Conservation (phyloP, 2,888 invertebrate genomes). For the Diarsia mendica region DNA sequence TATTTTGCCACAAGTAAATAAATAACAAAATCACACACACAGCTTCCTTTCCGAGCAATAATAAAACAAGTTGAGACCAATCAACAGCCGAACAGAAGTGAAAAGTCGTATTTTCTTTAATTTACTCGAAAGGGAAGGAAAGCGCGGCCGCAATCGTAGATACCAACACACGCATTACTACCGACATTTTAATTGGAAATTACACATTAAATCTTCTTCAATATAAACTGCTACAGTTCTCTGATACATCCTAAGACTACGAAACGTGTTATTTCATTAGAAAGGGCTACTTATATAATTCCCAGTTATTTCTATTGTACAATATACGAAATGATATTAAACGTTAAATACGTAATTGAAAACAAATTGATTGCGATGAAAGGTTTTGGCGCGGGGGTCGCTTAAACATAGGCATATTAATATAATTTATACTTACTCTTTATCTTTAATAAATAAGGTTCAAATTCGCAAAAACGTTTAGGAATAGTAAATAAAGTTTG, state of each 20-base stretch:
- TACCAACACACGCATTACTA: conserved; percentile 4
- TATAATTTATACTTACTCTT: neutral
- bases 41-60: conserved; percentile 23
- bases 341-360: conserved; percentile 57
- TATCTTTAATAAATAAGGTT: conserved; percentile 11
- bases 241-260: conserved; percentile 26
- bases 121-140: conserved; percentile 60
- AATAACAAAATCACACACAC: conserved; percentile 26
- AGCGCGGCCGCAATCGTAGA: conserved; percentile 20
- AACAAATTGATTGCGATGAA: conserved; percentile 59
- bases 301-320: conserved; percentile 54
- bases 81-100: conserved; percentile 46
- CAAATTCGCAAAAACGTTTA: conserved; percentile 26
- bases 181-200: conserved; percentile 48
- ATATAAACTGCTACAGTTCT: conserved; percentile 42
- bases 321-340: conserved; percentile 56
- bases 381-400: conserved; percentile 33
- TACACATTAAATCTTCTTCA: conserved; percentile 48
- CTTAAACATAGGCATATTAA: neutral
- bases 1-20: conserved; percentile 28
- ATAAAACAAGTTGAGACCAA: conserved; percentile 52
- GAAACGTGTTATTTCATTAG: conserved; percentile 54
- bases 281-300: conserved; percentile 59
- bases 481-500: conserved; percentile 46
- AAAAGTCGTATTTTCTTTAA: conserved; percentile 58